Evolutionary conservation across 2,888 invertebrate genomes (phyloP), one percentile per base, ranked within the genome.

Genomic region (Theretra japonica): DNA sequence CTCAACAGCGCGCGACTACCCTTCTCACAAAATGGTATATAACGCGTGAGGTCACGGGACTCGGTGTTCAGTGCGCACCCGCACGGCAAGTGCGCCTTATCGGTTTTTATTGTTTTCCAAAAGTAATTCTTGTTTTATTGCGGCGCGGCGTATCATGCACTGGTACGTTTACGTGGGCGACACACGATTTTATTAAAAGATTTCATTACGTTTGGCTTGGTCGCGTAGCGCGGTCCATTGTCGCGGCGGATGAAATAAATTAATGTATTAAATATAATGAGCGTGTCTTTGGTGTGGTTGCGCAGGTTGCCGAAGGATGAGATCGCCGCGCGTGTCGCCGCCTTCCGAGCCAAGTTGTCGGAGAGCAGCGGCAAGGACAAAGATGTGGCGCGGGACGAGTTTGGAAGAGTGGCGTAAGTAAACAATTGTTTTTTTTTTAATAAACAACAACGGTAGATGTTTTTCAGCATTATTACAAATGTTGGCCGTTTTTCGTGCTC

Each of bases 331-430:
- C 98, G 98, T 86, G 98, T 99, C 77, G 96, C 97, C 73, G 96
- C 97, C 71, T 99, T 98, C 93, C 95, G 99, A 73, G 96, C 96
- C 82, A 97, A 98, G 95, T 95, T 99, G 83, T 96, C 97, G 90
- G 97, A 88, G 96, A 95, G 87, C 60, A 93, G 85, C 88, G 90
- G 85, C 86, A 95, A 78, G 91, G 92, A 93, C 59, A 94, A 93
- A 84, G 91, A 97, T 83, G 94, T 96, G 83, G 95, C 96, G 65
- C 95, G 95, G 82, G 98, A 98, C 95, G 97, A 98, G 91, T 97
- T 97, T 92, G 98, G 98, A 71, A 96, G 98, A 90, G 96, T 98
- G 84, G 95, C 96, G 95, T 93, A 80, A 94, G 92, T 93, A 82
- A 75, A 56, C 75, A 76, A 72, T 30, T n/a, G 11, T 2, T 5